These are phyloP conservation scores for Dione juno DNA, from an alignment of 2,888 invertebrate genomes.

Conservation along the genomic window DNA sequence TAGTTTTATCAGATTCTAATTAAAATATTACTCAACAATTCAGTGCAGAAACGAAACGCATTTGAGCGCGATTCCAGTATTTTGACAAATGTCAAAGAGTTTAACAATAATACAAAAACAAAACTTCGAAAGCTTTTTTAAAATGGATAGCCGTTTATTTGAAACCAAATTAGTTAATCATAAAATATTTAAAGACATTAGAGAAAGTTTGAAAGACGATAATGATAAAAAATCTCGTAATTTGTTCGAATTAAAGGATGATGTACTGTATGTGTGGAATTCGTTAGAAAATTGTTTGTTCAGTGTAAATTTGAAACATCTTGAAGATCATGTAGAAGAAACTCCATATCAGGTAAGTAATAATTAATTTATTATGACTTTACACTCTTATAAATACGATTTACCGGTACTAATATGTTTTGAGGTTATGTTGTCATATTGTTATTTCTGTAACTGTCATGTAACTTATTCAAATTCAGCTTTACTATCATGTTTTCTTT, in stretches of 20 bases:
- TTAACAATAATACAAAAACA: constrained; percentile 52
- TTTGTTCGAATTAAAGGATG: constrained; percentile 85
- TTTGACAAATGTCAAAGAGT: constrained; percentile 37
- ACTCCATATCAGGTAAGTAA: constrained; percentile 84
- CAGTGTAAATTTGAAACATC: constrained; percentile 83
- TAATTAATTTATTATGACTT: constrained; percentile 26
- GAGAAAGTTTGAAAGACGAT: constrained; percentile 79
- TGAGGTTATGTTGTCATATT: constrained; percentile 60
- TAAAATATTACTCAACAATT: background rate
- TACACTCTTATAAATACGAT: constrained; percentile 11
- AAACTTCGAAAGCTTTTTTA: constrained; percentile 45
- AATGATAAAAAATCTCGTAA: constrained; percentile 83
- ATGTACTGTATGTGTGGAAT: constrained; percentile 88
- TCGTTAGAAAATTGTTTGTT: constrained; percentile 85
- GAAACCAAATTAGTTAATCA: constrained; percentile 84
- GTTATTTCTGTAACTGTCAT: constrained; percentile 25
- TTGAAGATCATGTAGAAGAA: constrained; percentile 76
- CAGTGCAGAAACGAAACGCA: constrained; percentile 41
- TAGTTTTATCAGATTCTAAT: background rate
- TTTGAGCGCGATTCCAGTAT: constrained; percentile 41
- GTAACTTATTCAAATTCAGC: background rate
- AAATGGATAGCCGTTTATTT: constrained; percentile 84
- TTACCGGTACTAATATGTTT: constrained; percentile 40
- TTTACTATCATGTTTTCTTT: background rate
- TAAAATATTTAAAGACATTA: constrained; percentile 84